phyloP scores from a whole-genome alignment of 1,140 invertebrate species.

The Hylaeus anthracinus region DNA sequence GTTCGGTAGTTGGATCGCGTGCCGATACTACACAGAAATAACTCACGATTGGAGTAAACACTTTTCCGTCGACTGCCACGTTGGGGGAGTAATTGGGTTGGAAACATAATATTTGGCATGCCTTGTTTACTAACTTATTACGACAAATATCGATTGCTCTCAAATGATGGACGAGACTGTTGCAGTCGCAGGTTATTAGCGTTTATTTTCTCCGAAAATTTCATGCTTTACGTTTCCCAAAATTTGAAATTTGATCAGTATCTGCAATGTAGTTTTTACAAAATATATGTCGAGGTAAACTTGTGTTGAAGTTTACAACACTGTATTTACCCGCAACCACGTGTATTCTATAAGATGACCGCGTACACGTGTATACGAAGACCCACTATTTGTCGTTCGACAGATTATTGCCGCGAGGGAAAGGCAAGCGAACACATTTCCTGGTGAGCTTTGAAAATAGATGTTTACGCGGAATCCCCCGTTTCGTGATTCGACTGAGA shows the following conservation, averaged over 20 bases:
- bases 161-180: constrained; percentile 11
- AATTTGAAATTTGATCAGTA: too few species aligned
- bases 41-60: constrained; percentile 44
- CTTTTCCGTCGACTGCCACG: constrained; percentile 33
- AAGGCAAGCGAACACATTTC: not conserved
- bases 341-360: too few species aligned
- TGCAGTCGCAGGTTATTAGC: not conserved
- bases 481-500: not conserved
- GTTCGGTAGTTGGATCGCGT: constrained; percentile 37
- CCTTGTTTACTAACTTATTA: constrained; percentile 31
- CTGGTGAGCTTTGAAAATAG: not conserved
- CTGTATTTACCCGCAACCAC: too few species aligned
- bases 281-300: too few species aligned
- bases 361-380: too few species aligned
- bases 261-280: too few species aligned
- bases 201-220: too few species aligned
- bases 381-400: not conserved
- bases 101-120: constrained; percentile 40
- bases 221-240: too few species aligned
- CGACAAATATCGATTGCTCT: constrained; percentile 39
- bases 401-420: not conserved
- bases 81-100: constrained; percentile 39
- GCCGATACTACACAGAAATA: constrained; percentile 48
- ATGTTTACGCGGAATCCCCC: not conserved
- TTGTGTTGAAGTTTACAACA: too few species aligned